Evolutionary conservation across 2,113 vertebrate genomes (phyloP).

Genomic region (Perccottus glenii): DNA sequence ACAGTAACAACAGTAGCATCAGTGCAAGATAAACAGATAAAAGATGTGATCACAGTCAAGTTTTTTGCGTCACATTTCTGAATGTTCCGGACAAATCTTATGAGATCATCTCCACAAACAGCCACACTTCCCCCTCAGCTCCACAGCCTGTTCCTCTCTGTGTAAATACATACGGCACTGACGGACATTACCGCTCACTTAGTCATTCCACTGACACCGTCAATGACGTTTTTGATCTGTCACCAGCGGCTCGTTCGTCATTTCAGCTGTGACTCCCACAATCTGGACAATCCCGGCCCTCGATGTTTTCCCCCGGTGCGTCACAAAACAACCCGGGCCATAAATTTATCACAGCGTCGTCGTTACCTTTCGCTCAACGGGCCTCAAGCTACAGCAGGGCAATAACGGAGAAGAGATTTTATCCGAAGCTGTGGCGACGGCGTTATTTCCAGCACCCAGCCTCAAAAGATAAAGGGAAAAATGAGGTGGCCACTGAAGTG

Average conservation of each 20-base stretch:
- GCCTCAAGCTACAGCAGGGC: constrained; percentile 70
- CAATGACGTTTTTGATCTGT: constrained; percentile 69
- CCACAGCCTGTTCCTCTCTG: constrained; percentile 4
- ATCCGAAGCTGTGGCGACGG: constrained; percentile 62
- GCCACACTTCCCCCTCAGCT: constrained; percentile 2
- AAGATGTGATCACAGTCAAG: no score
- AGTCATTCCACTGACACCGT: constrained; percentile 60
- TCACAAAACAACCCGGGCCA: constrained; percentile 56
- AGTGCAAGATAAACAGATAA: no score
- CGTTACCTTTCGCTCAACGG: constrained; percentile 76
- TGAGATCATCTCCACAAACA: constrained; percentile 2
- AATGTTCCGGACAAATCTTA: no score
- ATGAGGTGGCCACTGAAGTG: constrained; percentile 72
- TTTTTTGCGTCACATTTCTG: no score
- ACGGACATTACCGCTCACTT: constrained; percentile 45
- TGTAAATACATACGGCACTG: constrained; percentile 44
- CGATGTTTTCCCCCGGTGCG: constrained; percentile 56
- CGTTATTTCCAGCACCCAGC: constrained; percentile 75
- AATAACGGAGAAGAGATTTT: constrained; percentile 81
- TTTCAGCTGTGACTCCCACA: constrained; percentile 62
- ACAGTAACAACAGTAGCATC: no score
- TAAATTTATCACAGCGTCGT: constrained; percentile 76
- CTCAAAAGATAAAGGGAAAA: constrained; percentile 67
- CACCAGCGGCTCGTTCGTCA: constrained; percentile 66
- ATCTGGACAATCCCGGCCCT: constrained; percentile 66